Evolutionary conservation across 2,113 vertebrate species (phyloP).

Genomic region (Piprites chloris): DNA sequence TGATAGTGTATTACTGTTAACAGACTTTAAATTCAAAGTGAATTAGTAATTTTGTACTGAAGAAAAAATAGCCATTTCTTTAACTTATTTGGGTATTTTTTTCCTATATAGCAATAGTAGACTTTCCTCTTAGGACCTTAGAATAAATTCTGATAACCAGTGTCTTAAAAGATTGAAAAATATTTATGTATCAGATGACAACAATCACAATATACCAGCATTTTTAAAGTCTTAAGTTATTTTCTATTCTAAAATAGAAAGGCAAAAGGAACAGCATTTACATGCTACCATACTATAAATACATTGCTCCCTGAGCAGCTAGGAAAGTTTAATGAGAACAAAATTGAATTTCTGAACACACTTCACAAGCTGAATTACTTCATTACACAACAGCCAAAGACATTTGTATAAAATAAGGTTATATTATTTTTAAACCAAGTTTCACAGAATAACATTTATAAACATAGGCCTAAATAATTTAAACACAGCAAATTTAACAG

Average conservation of each 20-base stretch:
- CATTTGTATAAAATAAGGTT: slow-evolving; percentile 73
- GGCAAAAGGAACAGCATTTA: slow-evolving; percentile 12
- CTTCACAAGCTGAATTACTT: neutral
- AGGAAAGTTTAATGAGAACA: neutral
- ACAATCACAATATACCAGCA: neutral
- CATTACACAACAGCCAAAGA: slow-evolving; percentile 6
- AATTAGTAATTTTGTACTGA: neutral
- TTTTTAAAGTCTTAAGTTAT: neutral
- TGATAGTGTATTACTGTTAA: neutral
- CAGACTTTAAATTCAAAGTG: neutral
- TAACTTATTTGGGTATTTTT: neutral
- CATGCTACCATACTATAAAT: neutral
- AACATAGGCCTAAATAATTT: slow-evolving; percentile 75
- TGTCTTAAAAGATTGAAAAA: slow-evolving; percentile 38
- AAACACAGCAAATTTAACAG: slow-evolving; percentile 69
- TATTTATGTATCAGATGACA: slow-evolving; percentile 42
- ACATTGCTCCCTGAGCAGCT: slow-evolving; percentile 34
- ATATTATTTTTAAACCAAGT: slow-evolving; percentile 73
- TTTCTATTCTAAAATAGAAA: slow-evolving; percentile 1
- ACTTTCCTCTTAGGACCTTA: neutral
- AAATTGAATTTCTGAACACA: neutral
- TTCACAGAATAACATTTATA: slow-evolving; percentile 71
- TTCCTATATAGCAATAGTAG: neutral
- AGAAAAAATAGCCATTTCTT: neutral
- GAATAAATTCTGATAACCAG: neutral